phyloP scores from a whole-genome alignment of 2,797 vertebrate species.

The Pangasius krempfi region DNA sequence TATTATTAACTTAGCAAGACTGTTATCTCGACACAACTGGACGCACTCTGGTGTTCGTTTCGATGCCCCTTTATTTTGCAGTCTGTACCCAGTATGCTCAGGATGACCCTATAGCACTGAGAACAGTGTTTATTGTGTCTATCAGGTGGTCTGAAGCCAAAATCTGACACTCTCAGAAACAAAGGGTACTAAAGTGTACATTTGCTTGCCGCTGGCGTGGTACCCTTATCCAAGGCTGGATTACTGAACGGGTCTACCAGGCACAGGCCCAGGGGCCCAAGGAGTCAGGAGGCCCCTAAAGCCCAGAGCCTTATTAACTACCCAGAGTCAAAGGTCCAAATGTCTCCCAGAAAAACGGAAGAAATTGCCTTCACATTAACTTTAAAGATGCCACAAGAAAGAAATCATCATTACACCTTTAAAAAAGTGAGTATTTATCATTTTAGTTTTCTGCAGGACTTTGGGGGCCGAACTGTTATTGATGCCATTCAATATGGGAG shows the following conservation, averaged over 20 bases:
- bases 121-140: neutral
- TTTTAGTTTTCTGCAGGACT: neutral
- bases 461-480: neutral
- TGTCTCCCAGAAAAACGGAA: neutral
- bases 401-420: neutral
- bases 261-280: neutral
- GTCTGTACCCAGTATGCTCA: neutral
- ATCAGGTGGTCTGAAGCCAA: neutral
- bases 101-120: too few relatives aligned
- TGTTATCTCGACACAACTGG: neutral
- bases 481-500: neutral
- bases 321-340: neutral
- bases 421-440: neutral
- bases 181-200: neutral
- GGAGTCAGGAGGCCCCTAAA: neutral
- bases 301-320: neutral
- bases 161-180: neutral
- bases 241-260: slow-evolving; percentile 8
- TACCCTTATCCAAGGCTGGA: neutral
- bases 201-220: neutral
- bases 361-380: neutral
- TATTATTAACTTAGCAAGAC: slow-evolving; percentile 16
- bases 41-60: neutral
- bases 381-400: neutral
- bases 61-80: neutral